A percentile compares a stretch with the other conserved stretches of the same genome.
These are phyloP conservation scores for Cromileptes altivelis DNA, from an alignment of 2,113 vertebrate species.

Conservation along the genomic window DNA sequence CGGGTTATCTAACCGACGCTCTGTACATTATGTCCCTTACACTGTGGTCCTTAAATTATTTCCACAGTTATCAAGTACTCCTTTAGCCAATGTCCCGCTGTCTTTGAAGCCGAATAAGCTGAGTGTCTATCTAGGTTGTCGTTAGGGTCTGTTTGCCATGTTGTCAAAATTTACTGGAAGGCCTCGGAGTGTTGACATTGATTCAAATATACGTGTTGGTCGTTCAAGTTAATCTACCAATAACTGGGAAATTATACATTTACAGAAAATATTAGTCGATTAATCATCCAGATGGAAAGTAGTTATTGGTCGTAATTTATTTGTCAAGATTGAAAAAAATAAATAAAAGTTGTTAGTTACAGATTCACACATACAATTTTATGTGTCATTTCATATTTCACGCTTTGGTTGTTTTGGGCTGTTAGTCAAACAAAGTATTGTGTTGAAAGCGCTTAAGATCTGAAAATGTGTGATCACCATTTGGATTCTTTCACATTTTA, in stretches of 20 bases:
- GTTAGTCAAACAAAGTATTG: not conserved
- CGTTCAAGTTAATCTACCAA: not conserved
- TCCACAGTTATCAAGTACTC: not conserved
- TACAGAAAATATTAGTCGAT: not conserved
- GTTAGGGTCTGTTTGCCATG: conserved; percentile 7
- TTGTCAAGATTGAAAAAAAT: not conserved
- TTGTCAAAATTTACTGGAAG: conserved; percentile 18
- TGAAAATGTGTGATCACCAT: not conserved
- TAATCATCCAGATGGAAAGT: not conserved
- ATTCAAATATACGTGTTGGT: not conserved
- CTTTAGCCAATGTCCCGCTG: not conserved
- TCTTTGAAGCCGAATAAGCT: not conserved
- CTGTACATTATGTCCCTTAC: not conserved
- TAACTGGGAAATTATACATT: not conserved
- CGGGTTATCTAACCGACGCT: not conserved
- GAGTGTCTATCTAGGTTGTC: not conserved
- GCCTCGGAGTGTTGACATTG: conserved; percentile 39
- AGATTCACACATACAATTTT: not conserved
- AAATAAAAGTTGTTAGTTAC: not conserved
- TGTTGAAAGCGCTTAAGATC: not conserved
- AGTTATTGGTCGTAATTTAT: not conserved
- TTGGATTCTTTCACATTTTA: not conserved
- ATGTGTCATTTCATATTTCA: not conserved
- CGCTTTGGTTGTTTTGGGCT: not conserved
- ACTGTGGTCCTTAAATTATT: not conserved